Evolutionary conservation across 2,888 invertebrate species (phyloP), one percentile per base, ranked within the genome.

Genomic region (Thymelicus lineola): DNA sequence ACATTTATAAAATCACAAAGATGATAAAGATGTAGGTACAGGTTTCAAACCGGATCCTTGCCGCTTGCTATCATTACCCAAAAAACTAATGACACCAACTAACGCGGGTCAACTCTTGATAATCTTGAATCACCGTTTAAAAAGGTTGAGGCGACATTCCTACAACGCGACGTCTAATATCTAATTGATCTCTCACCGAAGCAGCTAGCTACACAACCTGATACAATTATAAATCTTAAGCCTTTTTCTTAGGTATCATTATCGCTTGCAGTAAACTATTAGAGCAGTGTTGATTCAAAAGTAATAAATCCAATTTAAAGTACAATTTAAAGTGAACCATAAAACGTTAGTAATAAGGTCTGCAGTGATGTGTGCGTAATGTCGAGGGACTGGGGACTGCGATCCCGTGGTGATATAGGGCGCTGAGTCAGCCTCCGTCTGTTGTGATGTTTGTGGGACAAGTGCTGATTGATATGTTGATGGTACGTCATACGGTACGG

Each of bases 391-490:
- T 75, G 75, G 74, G 74, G 75, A 73, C 74, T 71, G 65, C 61
- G 76, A 76, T 76, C 71, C 74, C 75, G 72, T 73, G 72, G 60
- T 57, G 71, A 65, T 75, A 76, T 76, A 76, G 76, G 70, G 61
- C 53, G 61, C 71, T 70, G 74, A 75, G 68, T 75, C 73, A 75
- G 71, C 71, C 71, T 46, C 15, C 36, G 53, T 36, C 42, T 67
- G 53, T 20, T 62, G 65, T 45, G 28, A 28, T 35, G 68, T 9
- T 15, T 45, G 61, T 46, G 36, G 45, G 55, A 7, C 45, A 50
- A 55, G 50, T 38, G 20, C 1, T 62, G 67, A 61, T 42, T 67
- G 60, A 61, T 61, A 35, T 45, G 67, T 67, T 60, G 53, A 66
- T 46, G 35, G n/a, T 42, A 42, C 12, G 42, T 3, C 4, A 12